Percentiles rank a stretch among this genome's conserved stretches.
Conservation (phyloP, 2,888 invertebrate species). For the Copidosoma aretas region DNA sequence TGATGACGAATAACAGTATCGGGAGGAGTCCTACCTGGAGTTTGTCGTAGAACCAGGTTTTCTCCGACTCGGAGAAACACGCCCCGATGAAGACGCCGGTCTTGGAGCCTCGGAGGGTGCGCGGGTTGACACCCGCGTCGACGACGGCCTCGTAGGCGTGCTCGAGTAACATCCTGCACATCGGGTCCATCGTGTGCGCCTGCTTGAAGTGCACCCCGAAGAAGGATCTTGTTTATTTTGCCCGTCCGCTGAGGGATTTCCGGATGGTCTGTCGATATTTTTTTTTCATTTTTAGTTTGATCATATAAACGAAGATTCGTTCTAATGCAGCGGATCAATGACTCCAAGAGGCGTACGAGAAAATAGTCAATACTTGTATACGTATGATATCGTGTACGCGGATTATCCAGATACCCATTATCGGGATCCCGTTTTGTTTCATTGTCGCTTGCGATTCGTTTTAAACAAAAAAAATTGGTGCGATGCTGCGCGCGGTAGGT, state of each 20-base stretch:
- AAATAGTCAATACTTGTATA: too few relatives aligned
- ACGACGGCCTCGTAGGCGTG: slow-evolving; percentile 68
- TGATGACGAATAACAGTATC: too few relatives aligned
- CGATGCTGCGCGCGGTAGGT: too few relatives aligned
- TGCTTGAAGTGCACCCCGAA: slow-evolving; percentile 67
- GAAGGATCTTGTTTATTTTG: slow-evolving; percentile 73
- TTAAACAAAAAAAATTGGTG: too few relatives aligned
- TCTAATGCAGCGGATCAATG: too few relatives aligned
- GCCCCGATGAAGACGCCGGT: slow-evolving; percentile 80
- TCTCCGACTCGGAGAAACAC: slow-evolving; percentile 76
- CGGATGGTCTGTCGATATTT: slow-evolving; percentile 63
- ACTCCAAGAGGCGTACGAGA: too few relatives aligned
- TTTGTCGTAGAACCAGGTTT: slow-evolving; percentile 74
- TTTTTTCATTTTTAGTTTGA: neutral
- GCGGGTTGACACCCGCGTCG: slow-evolving; percentile 69
- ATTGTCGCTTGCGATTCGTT: too few relatives aligned
- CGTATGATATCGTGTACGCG: too few relatives aligned
- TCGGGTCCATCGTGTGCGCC: slow-evolving; percentile 68
- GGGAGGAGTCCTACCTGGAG: slow-evolving; percentile 64
- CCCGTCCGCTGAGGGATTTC: slow-evolving; percentile 80
- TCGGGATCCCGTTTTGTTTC: too few relatives aligned
- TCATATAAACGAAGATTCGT: too few relatives aligned
- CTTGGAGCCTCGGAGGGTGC: slow-evolving; percentile 69
- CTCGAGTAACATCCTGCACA: slow-evolving; percentile 69
- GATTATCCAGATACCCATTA: too few relatives aligned